phyloP scores from a whole-genome alignment of 1,140 invertebrate genomes.

The Dreissena rostriformis region DNA sequence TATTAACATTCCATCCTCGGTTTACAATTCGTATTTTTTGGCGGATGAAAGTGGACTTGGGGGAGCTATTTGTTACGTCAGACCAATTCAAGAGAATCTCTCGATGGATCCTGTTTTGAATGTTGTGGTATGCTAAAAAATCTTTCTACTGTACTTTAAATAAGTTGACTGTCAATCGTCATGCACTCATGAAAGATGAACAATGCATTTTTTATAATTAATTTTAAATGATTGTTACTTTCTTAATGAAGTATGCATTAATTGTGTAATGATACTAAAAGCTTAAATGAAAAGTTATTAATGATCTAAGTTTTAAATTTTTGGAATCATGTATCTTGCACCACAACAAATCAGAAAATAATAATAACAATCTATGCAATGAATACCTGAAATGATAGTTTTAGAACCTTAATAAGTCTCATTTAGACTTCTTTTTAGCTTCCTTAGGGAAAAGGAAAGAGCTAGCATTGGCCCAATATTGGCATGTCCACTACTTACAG shows the following conservation, averaged over 20 bases:
- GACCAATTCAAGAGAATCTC: slow-evolving; percentile 1
- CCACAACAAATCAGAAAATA: too few species aligned
- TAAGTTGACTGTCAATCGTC: not conserved
- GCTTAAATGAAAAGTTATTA: not conserved
- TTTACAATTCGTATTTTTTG: slow-evolving; percentile 1
- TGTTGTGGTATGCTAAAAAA: not conserved
- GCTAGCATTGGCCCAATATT: too few species aligned
- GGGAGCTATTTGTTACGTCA: slow-evolving; percentile 16
- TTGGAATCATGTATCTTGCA: too few species aligned
- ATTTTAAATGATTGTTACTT: slow-evolving; percentile 8
- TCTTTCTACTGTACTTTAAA: not conserved
- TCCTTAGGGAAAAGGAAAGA: too few species aligned
- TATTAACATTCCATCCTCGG: slow-evolving; percentile 5
- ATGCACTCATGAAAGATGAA: not conserved
- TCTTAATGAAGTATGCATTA: not conserved
- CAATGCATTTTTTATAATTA: too few species aligned
- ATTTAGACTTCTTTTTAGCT: too few species aligned
- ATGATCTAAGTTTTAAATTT: not conserved
- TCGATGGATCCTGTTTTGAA: slow-evolving; percentile 9
- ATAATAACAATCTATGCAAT: too few species aligned
- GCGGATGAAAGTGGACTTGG: slow-evolving; percentile 25
- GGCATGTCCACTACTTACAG: too few species aligned
- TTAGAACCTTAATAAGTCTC: too few species aligned
- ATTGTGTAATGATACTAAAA: not conserved
- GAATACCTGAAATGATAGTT: too few species aligned